These are phyloP conservation scores for Poeciliopsis occidentalis DNA, from an alignment of 2,113 vertebrate species.

Conservation along the genomic window DNA sequence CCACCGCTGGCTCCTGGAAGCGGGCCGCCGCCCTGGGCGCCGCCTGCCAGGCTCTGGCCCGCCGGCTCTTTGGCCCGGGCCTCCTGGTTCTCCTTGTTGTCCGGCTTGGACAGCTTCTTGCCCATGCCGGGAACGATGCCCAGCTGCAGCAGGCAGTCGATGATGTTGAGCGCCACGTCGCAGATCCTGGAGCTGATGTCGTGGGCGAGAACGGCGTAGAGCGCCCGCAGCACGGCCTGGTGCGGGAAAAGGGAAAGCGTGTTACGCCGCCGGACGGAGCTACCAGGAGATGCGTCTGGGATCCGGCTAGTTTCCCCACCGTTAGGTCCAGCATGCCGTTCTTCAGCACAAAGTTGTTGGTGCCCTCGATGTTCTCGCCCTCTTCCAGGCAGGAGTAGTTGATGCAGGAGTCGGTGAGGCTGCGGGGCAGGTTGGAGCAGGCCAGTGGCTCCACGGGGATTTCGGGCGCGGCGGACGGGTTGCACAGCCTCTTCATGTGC, in stretches of 20 bases:
- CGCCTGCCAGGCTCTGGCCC: conserved; percentile 75
- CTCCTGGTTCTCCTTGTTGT: conserved; percentile 93
- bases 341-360: conserved; percentile 97
- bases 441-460: conserved; percentile 91
- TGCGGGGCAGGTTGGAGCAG: conserved; percentile 94
- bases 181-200: conserved; percentile 98
- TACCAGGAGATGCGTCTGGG: too few species aligned
- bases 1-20: conserved; percentile 80
- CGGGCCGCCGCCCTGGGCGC: conserved; percentile 76
- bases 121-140: conserved; percentile 91
- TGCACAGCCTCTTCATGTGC: conserved; percentile 97
- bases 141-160: conserved; percentile 95
- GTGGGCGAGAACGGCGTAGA: conserved; percentile 94
- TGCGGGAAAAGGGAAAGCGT: background rate
- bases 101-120: conserved; percentile 87
- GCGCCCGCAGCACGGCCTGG: conserved; percentile 92
- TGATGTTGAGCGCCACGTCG: conserved; percentile 94
- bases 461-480: conserved; percentile 88
- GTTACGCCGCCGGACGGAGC: too few species aligned
- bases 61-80: conserved; percentile 85
- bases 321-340: conserved; percentile 98
- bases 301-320: conserved; percentile 74
- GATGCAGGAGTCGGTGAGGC: conserved; percentile 98
- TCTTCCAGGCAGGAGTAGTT: conserved; percentile 97
- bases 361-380: conserved; percentile 95